phyloP scores from a whole-genome alignment of 2,797 vertebrate species.

The Pelodytes ibericus region DNA sequence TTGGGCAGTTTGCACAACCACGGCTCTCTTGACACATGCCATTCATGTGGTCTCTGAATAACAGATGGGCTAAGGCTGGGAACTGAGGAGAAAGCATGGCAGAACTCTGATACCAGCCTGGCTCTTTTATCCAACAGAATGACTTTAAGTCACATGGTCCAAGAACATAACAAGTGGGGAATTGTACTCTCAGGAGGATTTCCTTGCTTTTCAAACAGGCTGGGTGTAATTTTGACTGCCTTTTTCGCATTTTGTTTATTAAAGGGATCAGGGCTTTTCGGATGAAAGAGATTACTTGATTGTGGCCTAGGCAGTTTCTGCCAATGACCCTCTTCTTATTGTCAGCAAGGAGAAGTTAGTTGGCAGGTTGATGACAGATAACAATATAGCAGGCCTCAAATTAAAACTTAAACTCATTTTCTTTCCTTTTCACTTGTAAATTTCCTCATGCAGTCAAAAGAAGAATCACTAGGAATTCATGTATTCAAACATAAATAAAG shows the following conservation, averaged over 20 bases:
- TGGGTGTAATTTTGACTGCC: slow-evolving; percentile 77
- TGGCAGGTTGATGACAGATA: slow-evolving; percentile 79
- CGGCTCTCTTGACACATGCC: slow-evolving; percentile 91
- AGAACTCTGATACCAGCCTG: slow-evolving; percentile 84
- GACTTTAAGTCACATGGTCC: slow-evolving; percentile 84
- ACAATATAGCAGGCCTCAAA: slow-evolving; percentile 78
- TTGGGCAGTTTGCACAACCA: slow-evolving; percentile 82
- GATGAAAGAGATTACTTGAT: slow-evolving; percentile 84
- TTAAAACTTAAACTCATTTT: slow-evolving; percentile 82
- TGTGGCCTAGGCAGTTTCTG: slow-evolving; percentile 72
- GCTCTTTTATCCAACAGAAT: slow-evolving; percentile 84
- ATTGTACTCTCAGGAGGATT: slow-evolving; percentile 84
- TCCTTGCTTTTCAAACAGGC: slow-evolving; percentile 79
- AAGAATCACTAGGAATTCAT: slow-evolving; percentile 69
- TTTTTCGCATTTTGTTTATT: slow-evolving; percentile 83
- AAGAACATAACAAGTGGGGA: slow-evolving; percentile 86
- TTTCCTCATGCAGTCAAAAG: slow-evolving; percentile 73
- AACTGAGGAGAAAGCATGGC: slow-evolving; percentile 81
- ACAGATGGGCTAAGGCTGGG: slow-evolving; percentile 93
- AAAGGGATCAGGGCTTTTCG: slow-evolving; percentile 80
- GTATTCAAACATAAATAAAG: slow-evolving; percentile 63
- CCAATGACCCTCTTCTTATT: slow-evolving; percentile 75
- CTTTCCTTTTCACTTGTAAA: slow-evolving; percentile 74
- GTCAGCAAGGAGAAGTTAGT: slow-evolving; percentile 72
- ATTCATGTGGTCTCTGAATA: slow-evolving; percentile 83